These are phyloP conservation scores for Climacteris rufus DNA, from an alignment of 2,113 vertebrate genomes.

Conservation along the genomic window DNA sequence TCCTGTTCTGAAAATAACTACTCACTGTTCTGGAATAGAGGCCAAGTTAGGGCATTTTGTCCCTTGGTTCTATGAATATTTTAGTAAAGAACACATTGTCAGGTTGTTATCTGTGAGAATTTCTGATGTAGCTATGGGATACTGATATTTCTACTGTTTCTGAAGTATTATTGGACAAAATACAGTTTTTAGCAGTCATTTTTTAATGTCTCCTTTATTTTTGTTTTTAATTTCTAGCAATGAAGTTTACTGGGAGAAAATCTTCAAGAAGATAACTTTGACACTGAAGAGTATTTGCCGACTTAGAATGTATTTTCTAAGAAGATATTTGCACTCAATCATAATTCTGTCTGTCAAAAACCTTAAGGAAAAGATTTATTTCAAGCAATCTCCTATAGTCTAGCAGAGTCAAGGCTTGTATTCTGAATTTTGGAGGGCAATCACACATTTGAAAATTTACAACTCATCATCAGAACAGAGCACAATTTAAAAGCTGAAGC, in stretches of 20 bases:
- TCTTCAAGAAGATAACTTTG: background rate
- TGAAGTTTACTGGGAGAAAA: background rate
- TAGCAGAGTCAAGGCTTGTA: too few relatives aligned
- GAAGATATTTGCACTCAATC: background rate
- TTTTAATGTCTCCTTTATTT: background rate
- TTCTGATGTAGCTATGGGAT: background rate
- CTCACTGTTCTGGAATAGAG: background rate
- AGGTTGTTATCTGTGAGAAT: background rate
- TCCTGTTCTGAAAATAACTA: background rate
- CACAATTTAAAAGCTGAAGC: too few relatives aligned
- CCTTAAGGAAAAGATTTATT: background rate
- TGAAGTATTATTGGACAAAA: background rate
- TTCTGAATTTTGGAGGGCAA: too few relatives aligned
- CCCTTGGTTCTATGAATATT: background rate
- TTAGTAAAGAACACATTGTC: background rate
- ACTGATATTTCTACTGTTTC: background rate
- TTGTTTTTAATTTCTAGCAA: background rate
- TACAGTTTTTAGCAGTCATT: accelerated
- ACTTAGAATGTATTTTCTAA: background rate
- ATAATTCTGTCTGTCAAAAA: background rate
- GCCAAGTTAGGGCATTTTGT: background rate
- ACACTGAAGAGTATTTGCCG: background rate
- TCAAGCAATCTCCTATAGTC: background rate
- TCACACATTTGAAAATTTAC: too few relatives aligned
- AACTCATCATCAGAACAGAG: too few relatives aligned